Evolutionary conservation across 1,140 invertebrate genomes (phyloP).

Genomic region (Eubasilissa regina): DNA sequence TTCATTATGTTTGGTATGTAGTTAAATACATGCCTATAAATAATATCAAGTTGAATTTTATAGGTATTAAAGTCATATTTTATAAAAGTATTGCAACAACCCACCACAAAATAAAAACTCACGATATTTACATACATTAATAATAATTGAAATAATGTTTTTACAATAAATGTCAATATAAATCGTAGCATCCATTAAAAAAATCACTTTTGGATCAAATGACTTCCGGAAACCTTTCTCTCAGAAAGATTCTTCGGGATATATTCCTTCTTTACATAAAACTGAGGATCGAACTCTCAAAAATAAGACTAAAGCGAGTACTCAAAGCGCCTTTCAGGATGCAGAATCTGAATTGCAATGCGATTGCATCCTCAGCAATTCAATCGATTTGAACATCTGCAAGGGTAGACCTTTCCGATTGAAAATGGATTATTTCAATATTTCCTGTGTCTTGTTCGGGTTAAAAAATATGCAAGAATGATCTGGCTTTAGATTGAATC

Average conservation of each 20-base stretch:
- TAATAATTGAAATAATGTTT: too few species aligned
- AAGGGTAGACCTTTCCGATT: not conserved
- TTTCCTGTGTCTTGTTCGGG: not conserved
- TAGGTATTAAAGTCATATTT: too few species aligned
- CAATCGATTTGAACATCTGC: constrained; percentile 13
- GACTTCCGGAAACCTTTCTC: not conserved
- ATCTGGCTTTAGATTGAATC: not conserved
- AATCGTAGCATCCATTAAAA: too few species aligned
- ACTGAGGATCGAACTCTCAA: not conserved
- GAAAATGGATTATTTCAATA: constrained; percentile 15
- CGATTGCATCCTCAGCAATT: not conserved
- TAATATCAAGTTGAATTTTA: too few species aligned
- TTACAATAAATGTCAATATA: too few species aligned
- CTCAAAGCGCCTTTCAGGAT: constrained; percentile 24
- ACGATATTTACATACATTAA: too few species aligned
- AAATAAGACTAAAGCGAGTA: constrained; percentile 24
- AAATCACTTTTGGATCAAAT: not conserved
- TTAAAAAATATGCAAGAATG: not conserved
- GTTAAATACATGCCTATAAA: too few species aligned
- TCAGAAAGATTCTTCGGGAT: not conserved
- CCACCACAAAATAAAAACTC: too few species aligned
- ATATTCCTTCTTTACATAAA: constrained; percentile 23
- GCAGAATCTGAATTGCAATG: constrained; percentile 24
- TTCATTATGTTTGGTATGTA: too few species aligned
- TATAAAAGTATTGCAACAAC: too few species aligned